Evolutionary conservation across 2,797 vertebrate genomes (phyloP).

Genomic region (Dryobates pubescens): DNA sequence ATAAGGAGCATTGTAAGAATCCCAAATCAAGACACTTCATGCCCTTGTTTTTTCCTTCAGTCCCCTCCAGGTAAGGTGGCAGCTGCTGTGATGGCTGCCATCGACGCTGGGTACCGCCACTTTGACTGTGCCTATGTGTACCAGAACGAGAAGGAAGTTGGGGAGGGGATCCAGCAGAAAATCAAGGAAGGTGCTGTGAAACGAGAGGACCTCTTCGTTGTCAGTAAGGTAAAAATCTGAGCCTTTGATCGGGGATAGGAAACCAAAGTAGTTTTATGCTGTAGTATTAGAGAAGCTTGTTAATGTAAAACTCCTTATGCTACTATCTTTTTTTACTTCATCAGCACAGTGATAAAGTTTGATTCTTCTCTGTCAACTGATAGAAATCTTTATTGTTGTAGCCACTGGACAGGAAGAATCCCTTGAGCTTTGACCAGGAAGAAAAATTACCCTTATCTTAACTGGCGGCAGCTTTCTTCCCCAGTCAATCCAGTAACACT

Average conservation of each 20-base stretch:
- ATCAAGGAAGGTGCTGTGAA: slow-evolving; percentile 82
- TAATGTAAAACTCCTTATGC: neutral
- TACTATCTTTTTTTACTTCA: neutral
- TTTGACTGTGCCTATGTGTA: slow-evolving; percentile 87
- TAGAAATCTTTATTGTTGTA: neutral
- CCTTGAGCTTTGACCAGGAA: neutral
- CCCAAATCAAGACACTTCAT: rapidly evolving
- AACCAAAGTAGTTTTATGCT: neutral
- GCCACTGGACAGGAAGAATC: neutral
- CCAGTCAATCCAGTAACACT: neutral
- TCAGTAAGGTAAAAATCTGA: slow-evolving; percentile 84
- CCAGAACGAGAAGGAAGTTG: slow-evolving; percentile 86
- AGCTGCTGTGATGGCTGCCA: slow-evolving; percentile 81
- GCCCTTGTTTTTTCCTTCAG: slow-evolving; percentile 69
- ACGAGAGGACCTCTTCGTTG: slow-evolving; percentile 87
- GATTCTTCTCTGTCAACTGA: neutral
- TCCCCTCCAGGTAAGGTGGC: slow-evolving; percentile 81
- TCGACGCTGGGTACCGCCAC: slow-evolving; percentile 87
- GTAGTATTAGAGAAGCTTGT: rapidly evolving
- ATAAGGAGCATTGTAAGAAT: neutral
- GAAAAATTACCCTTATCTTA: neutral
- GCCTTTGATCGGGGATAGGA: neutral
- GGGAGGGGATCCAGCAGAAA: slow-evolving; percentile 80
- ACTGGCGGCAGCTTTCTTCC: neutral
- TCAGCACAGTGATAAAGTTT: neutral